phyloP scores from a whole-genome alignment of 2,888 invertebrate genomes.

The Copidosoma aretas region DNA sequence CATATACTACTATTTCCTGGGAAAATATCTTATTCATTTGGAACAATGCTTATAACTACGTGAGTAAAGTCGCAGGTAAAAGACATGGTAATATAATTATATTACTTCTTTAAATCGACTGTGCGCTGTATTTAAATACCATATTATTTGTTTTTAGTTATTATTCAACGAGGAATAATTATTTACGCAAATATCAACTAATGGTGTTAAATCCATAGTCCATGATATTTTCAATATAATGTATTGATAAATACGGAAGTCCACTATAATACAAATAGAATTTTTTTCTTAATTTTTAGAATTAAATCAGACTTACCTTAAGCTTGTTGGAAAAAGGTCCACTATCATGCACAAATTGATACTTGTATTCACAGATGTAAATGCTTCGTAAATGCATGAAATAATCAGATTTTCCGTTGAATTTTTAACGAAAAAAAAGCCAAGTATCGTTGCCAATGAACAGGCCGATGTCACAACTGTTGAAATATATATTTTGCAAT shows the following conservation, averaged over 20 bases:
- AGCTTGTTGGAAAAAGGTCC: conserved; percentile 80
- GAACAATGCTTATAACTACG: too few relatives aligned
- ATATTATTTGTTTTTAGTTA: too few relatives aligned
- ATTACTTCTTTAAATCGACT: too few relatives aligned
- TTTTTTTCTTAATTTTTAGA: background rate
- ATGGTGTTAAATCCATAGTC: too few relatives aligned
- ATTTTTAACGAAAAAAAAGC: conserved; percentile 76
- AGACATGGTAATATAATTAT: too few relatives aligned
- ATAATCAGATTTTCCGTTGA: conserved; percentile 76
- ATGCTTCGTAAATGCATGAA: conserved; percentile 79
- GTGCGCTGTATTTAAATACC: too few relatives aligned
- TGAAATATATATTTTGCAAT: conserved; percentile 39
- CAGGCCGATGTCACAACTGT: conserved; percentile 77
- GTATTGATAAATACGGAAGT: background rate
- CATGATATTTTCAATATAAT: too few relatives aligned
- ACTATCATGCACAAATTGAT: conserved; percentile 80
- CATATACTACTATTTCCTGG: too few relatives aligned
- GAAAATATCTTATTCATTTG: too few relatives aligned
- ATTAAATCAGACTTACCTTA: conserved; percentile 66
- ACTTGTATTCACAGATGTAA: conserved; percentile 79
- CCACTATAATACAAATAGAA: background rate
- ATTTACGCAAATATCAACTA: too few relatives aligned
- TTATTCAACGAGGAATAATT: too few relatives aligned
- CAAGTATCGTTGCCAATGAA: conserved; percentile 74
- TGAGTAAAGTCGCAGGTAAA: too few relatives aligned